Conservation (phyloP, 2,797 vertebrate genomes). For the Nothura maculosa region DNA sequence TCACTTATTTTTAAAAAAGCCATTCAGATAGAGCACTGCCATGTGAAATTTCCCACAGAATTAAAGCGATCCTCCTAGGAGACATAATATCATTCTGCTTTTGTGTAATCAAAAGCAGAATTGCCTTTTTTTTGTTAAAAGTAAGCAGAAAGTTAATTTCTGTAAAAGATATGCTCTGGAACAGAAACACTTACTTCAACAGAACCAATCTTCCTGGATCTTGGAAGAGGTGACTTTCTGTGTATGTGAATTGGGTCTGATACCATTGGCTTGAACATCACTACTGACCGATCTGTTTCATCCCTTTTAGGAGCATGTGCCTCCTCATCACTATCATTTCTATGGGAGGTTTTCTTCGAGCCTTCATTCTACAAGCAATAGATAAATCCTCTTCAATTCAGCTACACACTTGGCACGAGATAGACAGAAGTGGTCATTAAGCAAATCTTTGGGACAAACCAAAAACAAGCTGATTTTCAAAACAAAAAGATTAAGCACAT, state of each 20-base stretch:
- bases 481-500: background rate
- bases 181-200: conserved; percentile 87
- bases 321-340: conserved; percentile 87
- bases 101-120: conserved; percentile 13
- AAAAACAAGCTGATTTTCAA: background rate
- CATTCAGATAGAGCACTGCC: background rate
- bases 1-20: background rate
- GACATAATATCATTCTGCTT: background rate
- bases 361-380: conserved; percentile 84
- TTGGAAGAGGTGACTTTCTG: conserved; percentile 89
- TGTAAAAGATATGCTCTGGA: background rate
- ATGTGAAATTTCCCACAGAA: background rate
- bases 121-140: background rate
- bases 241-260: conserved; percentile 94
- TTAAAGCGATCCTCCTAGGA: background rate
- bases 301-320: conserved; percentile 81
- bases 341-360: conserved; percentile 80
- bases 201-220: conserved; percentile 89
- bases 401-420: background rate
- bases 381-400: background rate
- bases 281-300: conserved; percentile 85
- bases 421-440: background rate
- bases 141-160: background rate
- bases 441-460: background rate
- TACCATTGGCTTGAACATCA: conserved; percentile 90